phyloP scores from a whole-genome alignment of 2,888 invertebrate species.

The Ormyrus labotus region DNA sequence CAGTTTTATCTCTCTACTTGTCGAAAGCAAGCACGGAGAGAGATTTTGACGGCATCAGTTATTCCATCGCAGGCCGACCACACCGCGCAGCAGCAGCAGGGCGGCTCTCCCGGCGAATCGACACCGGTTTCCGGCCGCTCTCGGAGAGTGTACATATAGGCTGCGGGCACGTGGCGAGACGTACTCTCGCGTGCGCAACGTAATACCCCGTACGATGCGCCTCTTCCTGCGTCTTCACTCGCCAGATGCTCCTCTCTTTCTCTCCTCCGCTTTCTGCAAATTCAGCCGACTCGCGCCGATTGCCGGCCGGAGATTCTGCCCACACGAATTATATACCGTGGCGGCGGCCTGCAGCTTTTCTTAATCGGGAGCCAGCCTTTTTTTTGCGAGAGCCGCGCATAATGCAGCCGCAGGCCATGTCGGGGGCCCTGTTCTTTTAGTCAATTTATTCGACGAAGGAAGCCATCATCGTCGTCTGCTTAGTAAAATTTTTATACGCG shows the following conservation, averaged over 20 bases:
- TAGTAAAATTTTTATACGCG: too few species aligned
- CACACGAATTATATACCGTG: background rate
- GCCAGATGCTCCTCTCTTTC: background rate
- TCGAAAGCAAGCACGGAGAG: too few species aligned
- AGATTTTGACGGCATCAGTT: too few species aligned
- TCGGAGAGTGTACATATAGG: background rate
- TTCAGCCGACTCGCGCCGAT: background rate
- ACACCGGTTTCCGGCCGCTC: conserved; percentile 25
- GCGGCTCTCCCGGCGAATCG: background rate
- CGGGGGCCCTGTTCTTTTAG: too few species aligned
- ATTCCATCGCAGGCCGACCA: too few species aligned
- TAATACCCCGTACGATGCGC: conserved; percentile 39
- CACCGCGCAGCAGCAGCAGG: background rate
- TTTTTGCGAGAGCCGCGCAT: too few species aligned
- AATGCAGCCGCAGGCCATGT: too few species aligned
- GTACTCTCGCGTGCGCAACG: background rate
- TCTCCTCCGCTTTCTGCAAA: background rate
- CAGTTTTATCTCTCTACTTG: too few species aligned
- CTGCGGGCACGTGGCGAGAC: conserved; percentile 42
- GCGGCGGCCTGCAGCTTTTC: background rate
- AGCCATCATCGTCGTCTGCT: too few species aligned
- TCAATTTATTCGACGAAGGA: too few species aligned
- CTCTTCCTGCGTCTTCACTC: conserved; percentile 21
- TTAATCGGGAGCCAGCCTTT: background rate
- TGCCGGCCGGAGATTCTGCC: conserved; percentile 7